Base-by-base conservation (phyloP, 2,888 invertebrate genomes). In the Heliconius ethilla region DNA sequence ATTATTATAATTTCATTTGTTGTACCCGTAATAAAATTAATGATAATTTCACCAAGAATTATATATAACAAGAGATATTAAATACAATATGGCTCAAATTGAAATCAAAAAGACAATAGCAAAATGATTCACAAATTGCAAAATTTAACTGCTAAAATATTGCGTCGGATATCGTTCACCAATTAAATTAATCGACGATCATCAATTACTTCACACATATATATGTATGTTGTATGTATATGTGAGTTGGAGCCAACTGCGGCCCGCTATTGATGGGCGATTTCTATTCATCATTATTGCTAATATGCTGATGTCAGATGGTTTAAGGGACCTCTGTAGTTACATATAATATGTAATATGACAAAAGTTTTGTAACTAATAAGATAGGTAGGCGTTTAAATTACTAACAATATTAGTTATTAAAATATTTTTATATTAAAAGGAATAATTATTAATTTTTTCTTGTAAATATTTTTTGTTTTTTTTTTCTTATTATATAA, bases 141-240 rank as follows among this genome's bases (percentile, higher is more conserved):
- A 63, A 29, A 73, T 63, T 62, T 25, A 25, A 63, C 40, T 75
- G 81, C 67, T 74, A 80, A 82, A 79, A 80, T 80, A 81, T 82
- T 79, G 80, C 79, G 75, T 81, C 79, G 82, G 81, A 80, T 83
- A 82, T 83, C 82, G 81, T 80, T 79, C 82, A 82, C 81, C 83
- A 81, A 83, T 84, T 83, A 80, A 81, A 73, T 82, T 83, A 82
- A 84, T 83, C 81, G 83, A 81, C 78, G 75, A 75, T 80, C 79
- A 80, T 81, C 82, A 81, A 81, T 83, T 78, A 79, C 76, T 75
- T 76, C 59, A 59, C 62, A 67, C 59, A 25, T 69, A 37, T 33
- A 75, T 67, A 76, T 29, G 29, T 29, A 27, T 27, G 27, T 27
- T 27, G 29, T 29, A 33, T 33, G 45, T 75, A 74, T 70, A 67